A percentile compares a stretch with the other conserved stretches of the same genome.
Conservation (phyloP, 2,888 invertebrate species). For the Andrena chrysosceles region DNA sequence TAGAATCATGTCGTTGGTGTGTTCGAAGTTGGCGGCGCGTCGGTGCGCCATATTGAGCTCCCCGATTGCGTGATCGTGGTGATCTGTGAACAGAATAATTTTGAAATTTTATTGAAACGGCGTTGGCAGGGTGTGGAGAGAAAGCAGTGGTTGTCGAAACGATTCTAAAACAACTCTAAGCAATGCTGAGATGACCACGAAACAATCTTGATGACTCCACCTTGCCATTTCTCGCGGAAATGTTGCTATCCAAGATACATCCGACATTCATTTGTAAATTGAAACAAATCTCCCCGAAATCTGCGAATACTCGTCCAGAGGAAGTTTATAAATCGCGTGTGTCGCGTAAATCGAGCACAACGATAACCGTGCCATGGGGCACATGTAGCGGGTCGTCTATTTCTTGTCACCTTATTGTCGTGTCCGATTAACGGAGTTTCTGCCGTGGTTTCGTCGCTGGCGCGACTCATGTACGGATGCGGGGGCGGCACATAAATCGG, state of each 20-base stretch:
- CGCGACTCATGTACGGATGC: constrained; percentile 79
- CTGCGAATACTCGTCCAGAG: background rate
- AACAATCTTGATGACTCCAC: background rate
- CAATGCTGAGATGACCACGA: no score
- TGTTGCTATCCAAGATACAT: no score
- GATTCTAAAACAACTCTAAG: no score
- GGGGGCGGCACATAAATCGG: constrained; percentile 83
- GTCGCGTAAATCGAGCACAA: background rate
- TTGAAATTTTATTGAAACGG: background rate
- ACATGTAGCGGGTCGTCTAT: constrained; percentile 11
- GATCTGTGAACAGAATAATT: constrained; percentile 74
- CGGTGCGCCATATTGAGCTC: constrained; percentile 79
- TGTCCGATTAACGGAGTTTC: constrained; percentile 83
- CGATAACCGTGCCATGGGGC: background rate
- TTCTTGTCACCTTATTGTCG: constrained; percentile 80
- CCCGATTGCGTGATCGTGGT: constrained; percentile 82
- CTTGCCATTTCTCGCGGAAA: background rate
- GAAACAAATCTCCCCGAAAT: background rate
- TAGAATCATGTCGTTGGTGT: constrained; percentile 82
- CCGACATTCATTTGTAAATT: background rate
- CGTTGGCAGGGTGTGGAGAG: no score
- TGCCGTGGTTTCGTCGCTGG: constrained; percentile 80
- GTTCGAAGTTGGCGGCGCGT: constrained; percentile 74
- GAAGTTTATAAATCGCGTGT: constrained; percentile 2
- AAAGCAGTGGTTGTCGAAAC: background rate